Base-by-base conservation (phyloP, 2,888 invertebrate genomes). In the Xanthorhoe spadicearia region DNA sequence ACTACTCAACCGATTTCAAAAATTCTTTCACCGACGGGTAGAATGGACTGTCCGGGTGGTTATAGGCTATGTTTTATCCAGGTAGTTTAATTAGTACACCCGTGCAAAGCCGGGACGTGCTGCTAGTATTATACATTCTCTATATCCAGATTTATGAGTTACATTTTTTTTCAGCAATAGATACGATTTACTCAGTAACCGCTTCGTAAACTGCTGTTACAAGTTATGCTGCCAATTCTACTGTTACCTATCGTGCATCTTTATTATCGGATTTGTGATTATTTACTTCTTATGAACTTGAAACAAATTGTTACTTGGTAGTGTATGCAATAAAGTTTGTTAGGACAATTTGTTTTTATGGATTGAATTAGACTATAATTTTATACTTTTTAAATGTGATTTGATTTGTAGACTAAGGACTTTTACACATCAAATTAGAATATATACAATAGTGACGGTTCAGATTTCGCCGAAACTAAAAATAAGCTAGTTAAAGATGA, bases 181-280 rank as follows among this genome's bases (percentile, higher is more conserved):
- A 23, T 60, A 60, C 50, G 69, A 74, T 8, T 53, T 79, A 0
- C 28, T 77, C 15, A 64, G 74, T 0, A 66, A 70, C 13, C 80
- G 78, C 43, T 84, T 81, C 71, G 74, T 80, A 5, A 83, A 83
- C 73, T 85, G 77, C 66, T 84, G 82, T 70, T 89, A 88, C 75
- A 77, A 81, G 5, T 10, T 77, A 1, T 89, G 89, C 74, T 88
- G 89, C 66, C 83, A 86, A 43, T 76, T 86, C 56, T 90, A 82
- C 73, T 90, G 89, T 72, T 88, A 80, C 66, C 52, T 89, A 0
- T 82, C 84, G 1, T 74, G 81, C 59, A 35, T 88, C 1, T 13
- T 86, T 0, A 52, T 87, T 1, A 54, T 86, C 1, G 74, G 80
- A 7, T 61, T 83, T 9, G 64, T 78, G 3, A 28, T 83, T 2